Evolutionary conservation across 2,797 vertebrate species (phyloP), one percentile per base, ranked within the genome.

Genomic region (Macropodus opercularis): DNA sequence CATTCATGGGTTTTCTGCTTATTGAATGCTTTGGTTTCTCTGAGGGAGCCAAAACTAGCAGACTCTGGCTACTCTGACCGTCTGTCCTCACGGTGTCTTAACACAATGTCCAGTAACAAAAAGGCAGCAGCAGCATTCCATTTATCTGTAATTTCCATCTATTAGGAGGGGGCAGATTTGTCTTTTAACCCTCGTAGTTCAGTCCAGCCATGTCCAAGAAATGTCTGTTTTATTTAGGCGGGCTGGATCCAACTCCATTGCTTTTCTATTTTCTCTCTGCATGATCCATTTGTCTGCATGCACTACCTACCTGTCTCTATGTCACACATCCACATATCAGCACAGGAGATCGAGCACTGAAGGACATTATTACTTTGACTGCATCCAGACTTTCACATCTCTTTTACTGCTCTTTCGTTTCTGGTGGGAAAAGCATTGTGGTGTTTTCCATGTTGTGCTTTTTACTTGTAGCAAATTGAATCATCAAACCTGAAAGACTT

Each of bases 241-340:
- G 80, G 76, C 86, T 57, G 57, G 73, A n/a, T 75, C 63, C 10
- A 67, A 56, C 67, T 81, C 60, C 46, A 77, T 57, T 80, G 52
- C 49, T 53, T 62, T 78, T 66, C 51, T 74, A 40, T 64, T 76
- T 64, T 80, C 67, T 84, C 75, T 88, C 86, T 89, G 91, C 90
- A 91, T 91, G 90, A 86, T 87, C 86, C 44, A 29, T 76, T 61
- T 70, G 87, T 91, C 84, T 69, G 90, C 91, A 92, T 92, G 91
- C 87, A 68, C 75, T 73, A 60, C 71, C 77, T 61, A 58, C 58
- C 79, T 79, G 41, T 38, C 75, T 57, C 80, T 79, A 79, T 75
- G 75, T 83, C 80, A 71, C 81, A 62, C 63, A 76, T n/a, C 84
- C 77, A 90, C 88, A 87, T 85, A 89, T 87, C 91, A 90, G 90